A percentile compares a stretch with the other conserved stretches of the same genome.
Evolutionary conservation across 2,797 vertebrate species (phyloP).

Genomic region (Oophaga sylvatica): DNA sequence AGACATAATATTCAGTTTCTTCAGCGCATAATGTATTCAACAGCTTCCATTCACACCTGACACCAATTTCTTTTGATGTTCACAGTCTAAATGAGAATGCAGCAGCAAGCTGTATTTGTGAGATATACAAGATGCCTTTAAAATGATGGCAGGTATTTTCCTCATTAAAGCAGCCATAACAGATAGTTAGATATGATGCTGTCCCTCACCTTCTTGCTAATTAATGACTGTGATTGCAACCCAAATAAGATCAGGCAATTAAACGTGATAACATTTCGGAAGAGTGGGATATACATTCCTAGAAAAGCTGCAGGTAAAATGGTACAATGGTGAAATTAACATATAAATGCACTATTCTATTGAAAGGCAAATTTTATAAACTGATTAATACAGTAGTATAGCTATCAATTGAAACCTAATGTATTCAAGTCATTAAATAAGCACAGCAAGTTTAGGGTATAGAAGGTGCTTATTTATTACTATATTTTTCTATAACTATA

Average conservation of each 20-base stretch:
- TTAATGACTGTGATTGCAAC: conserved; percentile 87
- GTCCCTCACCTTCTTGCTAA: conserved; percentile 90
- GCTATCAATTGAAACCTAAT: conserved; percentile 75
- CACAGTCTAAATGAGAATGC: conserved; percentile 83
- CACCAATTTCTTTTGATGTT: conserved; percentile 90
- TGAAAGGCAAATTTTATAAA: conserved; percentile 69
- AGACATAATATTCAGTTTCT: conserved; percentile 76
- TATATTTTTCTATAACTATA: conserved; percentile 27
- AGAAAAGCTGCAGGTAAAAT: conserved; percentile 77
- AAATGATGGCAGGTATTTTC: conserved; percentile 83
- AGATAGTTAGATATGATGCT: conserved; percentile 86
- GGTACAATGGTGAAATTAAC: conserved; percentile 80
- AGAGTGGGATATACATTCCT: conserved; percentile 78
- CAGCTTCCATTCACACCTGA: conserved; percentile 87
- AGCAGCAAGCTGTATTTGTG: conserved; percentile 83
- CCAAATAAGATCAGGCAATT: conserved; percentile 89
- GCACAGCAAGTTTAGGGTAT: conserved; percentile 33
- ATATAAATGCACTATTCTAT: conserved; percentile 80
- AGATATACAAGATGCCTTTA: conserved; percentile 81
- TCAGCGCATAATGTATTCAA: conserved; percentile 80
- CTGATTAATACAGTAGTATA: conserved; percentile 74
- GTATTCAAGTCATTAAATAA: conserved; percentile 61
- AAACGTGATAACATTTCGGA: conserved; percentile 90
- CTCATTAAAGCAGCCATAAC: conserved; percentile 87
- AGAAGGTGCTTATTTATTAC: conserved; percentile 32